phyloP scores from a whole-genome alignment of 1,140 invertebrate species.

The Brevipalpus yothersi region DNA sequence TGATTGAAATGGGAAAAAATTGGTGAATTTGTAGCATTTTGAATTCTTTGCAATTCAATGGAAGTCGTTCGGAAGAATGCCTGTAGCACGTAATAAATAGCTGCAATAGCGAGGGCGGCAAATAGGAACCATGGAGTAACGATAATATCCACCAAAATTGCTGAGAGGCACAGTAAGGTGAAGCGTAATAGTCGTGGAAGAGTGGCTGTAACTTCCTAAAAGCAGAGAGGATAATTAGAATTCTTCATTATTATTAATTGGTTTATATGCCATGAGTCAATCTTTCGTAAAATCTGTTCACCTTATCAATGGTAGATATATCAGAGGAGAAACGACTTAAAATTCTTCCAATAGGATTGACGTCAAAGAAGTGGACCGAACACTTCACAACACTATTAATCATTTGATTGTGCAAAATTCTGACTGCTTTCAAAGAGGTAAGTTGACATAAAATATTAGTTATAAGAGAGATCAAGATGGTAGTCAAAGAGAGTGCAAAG shows the following conservation, averaged over 20 bases:
- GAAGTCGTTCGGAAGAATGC: conserved; percentile 27
- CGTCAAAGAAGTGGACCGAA: conserved; percentile 37
- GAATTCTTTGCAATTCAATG: conserved; percentile 27
- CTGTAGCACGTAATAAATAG: conserved; percentile 31
- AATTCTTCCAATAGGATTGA: conserved; percentile 26
- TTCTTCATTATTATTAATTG: not conserved
- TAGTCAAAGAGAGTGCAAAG: conserved; percentile 15
- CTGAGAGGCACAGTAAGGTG: conserved; percentile 38
- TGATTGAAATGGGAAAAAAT: conserved; percentile 32
- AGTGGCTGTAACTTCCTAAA: conserved; percentile 45
- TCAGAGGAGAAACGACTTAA: conserved; percentile 28
- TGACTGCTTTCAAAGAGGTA: conserved; percentile 17
- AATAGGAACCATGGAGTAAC: conserved; percentile 43
- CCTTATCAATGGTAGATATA: conserved; percentile 17
- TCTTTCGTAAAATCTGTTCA: not conserved
- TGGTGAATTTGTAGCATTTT: conserved; percentile 27
- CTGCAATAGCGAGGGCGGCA: conserved; percentile 28
- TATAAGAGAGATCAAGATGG: conserved; percentile 17
- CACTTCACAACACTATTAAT: conserved; percentile 32
- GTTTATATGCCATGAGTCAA: not conserved
- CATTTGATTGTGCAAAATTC: conserved; percentile 26
- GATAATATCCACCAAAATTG: conserved; percentile 39
- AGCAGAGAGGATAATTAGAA: not conserved
- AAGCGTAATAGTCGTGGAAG: conserved; percentile 44
- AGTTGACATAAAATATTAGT: conserved; percentile 18